phyloP scores from a whole-genome alignment of 1,140 invertebrate species.

The Drosophila nannoptera region DNA sequence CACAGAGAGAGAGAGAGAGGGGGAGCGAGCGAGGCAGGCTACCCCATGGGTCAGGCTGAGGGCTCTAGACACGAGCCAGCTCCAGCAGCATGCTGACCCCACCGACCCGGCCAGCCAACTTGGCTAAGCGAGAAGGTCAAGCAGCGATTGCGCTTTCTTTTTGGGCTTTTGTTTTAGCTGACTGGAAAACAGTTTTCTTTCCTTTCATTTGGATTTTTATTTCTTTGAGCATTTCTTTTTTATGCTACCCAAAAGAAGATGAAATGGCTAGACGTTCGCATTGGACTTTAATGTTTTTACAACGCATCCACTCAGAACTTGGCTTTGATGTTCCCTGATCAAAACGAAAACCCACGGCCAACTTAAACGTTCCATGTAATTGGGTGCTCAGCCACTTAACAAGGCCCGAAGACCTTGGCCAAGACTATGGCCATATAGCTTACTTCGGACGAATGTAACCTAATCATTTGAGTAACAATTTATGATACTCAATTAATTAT shows the following conservation, averaged over 20 bases:
- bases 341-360: slow-evolving; percentile 19
- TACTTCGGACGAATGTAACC: no score
- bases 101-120: slow-evolving; percentile 8
- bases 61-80: slow-evolving; percentile 15
- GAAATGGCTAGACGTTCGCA: slow-evolving; percentile 51
- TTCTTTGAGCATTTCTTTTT: slow-evolving; percentile 26
- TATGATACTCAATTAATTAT: no score
- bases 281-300: slow-evolving; percentile 55
- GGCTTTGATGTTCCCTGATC: slow-evolving; percentile 60
- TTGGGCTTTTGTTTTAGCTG: slow-evolving; percentile 9
- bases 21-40: no score
- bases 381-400: slow-evolving; percentile 16
- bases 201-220: slow-evolving; percentile 19
- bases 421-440: not conserved
- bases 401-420: not conserved
- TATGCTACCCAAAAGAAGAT: slow-evolving; percentile 30
- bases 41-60: not conserved
- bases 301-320: slow-evolving; percentile 65
- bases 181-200: slow-evolving; percentile 15
- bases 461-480: no score
- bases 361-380: slow-evolving; percentile 20
- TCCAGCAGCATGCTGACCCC: slow-evolving; percentile 13
- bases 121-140: slow-evolving; percentile 27
- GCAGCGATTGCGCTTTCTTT: slow-evolving; percentile 23
- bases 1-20: not conserved